Percentiles rank a stretch among this genome's conserved stretches.
Evolutionary conservation across 2,797 vertebrate species (phyloP).

Genomic region (Ctenopoma kingsleyae): DNA sequence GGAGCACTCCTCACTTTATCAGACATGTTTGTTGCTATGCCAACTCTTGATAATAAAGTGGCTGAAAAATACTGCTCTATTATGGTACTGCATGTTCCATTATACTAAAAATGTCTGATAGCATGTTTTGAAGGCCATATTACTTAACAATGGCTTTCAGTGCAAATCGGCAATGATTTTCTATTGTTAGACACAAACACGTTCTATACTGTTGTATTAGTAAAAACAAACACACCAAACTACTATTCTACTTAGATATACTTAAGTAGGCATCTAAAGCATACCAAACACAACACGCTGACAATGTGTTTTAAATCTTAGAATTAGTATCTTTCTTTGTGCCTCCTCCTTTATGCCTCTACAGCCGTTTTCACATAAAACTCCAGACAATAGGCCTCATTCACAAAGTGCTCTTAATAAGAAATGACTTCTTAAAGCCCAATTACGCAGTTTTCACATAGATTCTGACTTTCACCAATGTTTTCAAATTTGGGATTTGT

Average conservation of each 20-base stretch:
- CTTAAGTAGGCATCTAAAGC: neutral
- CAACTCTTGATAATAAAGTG: conserved; percentile 48
- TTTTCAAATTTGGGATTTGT: too few species aligned
- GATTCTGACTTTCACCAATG: too few species aligned
- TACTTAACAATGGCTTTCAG: conserved; percentile 45
- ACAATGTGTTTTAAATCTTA: too few species aligned
- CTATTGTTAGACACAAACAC: conserved; percentile 30
- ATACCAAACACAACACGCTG: too few species aligned
- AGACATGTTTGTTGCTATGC: conserved; percentile 55
- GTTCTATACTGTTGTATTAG: conserved; percentile 7
- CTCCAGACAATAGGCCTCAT: too few species aligned
- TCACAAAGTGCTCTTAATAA: too few species aligned
- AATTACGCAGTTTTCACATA: too few species aligned
- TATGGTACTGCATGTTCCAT: conserved; percentile 36
- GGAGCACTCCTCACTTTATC: conserved; percentile 17
- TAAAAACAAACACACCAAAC: neutral
- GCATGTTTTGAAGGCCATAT: conserved; percentile 49
- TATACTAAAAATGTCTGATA: conserved; percentile 30
- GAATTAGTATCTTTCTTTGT: too few species aligned
- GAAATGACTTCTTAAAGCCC: too few species aligned
- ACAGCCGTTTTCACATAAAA: too few species aligned
- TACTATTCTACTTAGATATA: neutral
- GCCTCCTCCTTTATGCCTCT: too few species aligned
- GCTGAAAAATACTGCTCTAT: conserved; percentile 34
- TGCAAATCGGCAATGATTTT: conserved; percentile 45